phyloP scores from a whole-genome alignment of 2,888 invertebrate genomes.

The Rutpela maculata region DNA sequence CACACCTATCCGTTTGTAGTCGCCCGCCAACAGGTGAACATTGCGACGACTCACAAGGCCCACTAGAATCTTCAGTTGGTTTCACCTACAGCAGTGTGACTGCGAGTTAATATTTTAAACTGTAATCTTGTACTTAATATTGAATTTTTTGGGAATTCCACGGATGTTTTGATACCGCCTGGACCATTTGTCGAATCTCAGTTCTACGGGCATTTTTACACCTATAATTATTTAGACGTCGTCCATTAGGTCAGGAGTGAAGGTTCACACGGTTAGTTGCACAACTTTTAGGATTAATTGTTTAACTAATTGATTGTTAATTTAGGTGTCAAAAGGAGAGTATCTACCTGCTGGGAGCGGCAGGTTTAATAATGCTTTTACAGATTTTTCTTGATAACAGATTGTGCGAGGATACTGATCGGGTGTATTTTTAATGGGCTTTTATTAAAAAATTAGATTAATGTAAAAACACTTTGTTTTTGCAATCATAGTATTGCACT shows the following conservation, averaged over 20 bases:
- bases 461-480: not conserved
- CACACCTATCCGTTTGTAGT: conserved; percentile 59
- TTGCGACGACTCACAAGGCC: conserved; percentile 49
- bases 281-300: conserved; percentile 52
- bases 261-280: conserved; percentile 49
- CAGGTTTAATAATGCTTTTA: conserved; percentile 15
- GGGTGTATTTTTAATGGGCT: conserved; percentile 18
- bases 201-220: conserved; percentile 44
- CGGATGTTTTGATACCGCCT: conserved; percentile 48
- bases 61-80: conserved; percentile 61
- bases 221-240: conserved; percentile 21
- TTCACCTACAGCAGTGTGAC: conserved; percentile 72
- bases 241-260: not conserved
- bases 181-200: conserved; percentile 31
- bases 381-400: conserved; percentile 10
- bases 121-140: conserved; percentile 70
- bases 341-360: conserved; percentile 50
- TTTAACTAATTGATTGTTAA: conserved; percentile 57
- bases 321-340: conserved; percentile 51
- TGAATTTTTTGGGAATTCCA: conserved; percentile 68
- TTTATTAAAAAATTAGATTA: conserved; percentile 1
- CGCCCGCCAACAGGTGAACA: conserved; percentile 16
- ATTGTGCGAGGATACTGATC: conserved; percentile 4
- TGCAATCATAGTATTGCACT: not conserved
- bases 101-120: conserved; percentile 71